Percentiles rank a stretch among this genome's conserved stretches.
Conservation (phyloP, 1,140 invertebrate genomes). For the Notospermus geniculatus region DNA sequence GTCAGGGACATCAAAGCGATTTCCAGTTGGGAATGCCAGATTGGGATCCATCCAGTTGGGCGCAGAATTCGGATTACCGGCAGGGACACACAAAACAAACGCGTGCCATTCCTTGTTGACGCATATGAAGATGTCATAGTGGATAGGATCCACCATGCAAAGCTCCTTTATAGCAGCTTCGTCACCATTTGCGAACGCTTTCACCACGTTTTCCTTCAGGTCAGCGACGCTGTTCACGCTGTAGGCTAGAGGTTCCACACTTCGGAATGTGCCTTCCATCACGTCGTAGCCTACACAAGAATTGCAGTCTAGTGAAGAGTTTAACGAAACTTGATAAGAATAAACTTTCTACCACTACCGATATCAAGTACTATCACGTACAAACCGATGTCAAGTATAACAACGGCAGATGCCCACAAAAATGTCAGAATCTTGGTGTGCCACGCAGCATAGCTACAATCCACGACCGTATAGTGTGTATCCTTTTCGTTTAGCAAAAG, state of each 20-base stretch:
- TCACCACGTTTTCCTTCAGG: slow-evolving; percentile 17
- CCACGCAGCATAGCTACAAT: no score
- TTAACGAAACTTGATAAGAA: no score
- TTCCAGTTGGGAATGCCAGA: slow-evolving; percentile 9
- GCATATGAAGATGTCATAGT: slow-evolving; percentile 24
- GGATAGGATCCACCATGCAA: not conserved
- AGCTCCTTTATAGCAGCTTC: slow-evolving; percentile 1
- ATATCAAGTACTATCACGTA: no score
- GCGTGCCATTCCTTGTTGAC: slow-evolving; percentile 24
- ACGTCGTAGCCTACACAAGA: not conserved
- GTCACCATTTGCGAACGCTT: slow-evolving; percentile 14
- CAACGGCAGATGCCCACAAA: no score
- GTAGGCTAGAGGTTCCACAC: slow-evolving; percentile 20
- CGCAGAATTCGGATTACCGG: not conserved
- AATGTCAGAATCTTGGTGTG: no score
- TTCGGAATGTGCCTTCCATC: slow-evolving; percentile 14
- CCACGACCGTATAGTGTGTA: no score
- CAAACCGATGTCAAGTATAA: no score
- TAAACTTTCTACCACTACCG: no score
- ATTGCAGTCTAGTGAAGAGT: no score
- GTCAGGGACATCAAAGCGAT: slow-evolving; percentile 14
- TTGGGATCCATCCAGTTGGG: not conserved
- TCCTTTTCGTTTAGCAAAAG: no score
- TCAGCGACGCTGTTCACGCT: slow-evolving; percentile 20
- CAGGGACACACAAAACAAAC: slow-evolving; percentile 17